Evolutionary conservation across 2,113 vertebrate genomes (phyloP), one percentile per base, ranked within the genome.

Genomic region (Hydrochoerus hydrochaeris): DNA sequence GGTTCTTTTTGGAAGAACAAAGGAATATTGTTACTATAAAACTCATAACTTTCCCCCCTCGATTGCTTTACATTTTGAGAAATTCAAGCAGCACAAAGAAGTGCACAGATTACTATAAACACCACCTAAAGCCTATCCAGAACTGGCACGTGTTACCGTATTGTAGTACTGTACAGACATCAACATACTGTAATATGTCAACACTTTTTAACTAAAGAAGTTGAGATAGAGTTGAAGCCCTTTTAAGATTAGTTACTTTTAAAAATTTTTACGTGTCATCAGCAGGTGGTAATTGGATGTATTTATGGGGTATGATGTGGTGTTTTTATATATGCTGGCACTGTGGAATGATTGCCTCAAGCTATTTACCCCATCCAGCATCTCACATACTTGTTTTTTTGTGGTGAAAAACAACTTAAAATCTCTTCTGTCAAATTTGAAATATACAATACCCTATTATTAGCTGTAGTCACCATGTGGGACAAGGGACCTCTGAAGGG

Each of bases 1-100:
- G 19, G 2, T 83, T 73, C 14, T 75, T 95, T 90, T 46, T 52
- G 28, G n/a, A 96, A 83, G 60, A 91, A 4, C 65, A 90, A 96
- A 91, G 30, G 22, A 20, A 32, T 44, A 10, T 88, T 8, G 65
- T 78, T n/a, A 7, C 11, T 49, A 28, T 71, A 57, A 69, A 92
- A 92, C 54, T 10, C 26, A 35, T 22, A 57, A 1, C 26, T 20
- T 32, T 16, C 80, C 63, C 44, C 10, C 7, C 80, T 7, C 12
- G 5, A 44, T 60, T 80, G 8, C 30, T 87, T 82, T 58, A 83
- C 77, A 91, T 49, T 73, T 92, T 26, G 7, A 92, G 24, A 81
- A 62, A 83, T 41, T 49, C 41, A 62, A 90, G 49, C 35, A 1
- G 0, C 80, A n/a, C 2, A 26, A 10, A 83, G 73, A 91, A 69